These are phyloP conservation scores for Hippocampus mohnikei DNA, from an alignment of 2,113 vertebrate genomes.

Conservation along the genomic window DNA sequence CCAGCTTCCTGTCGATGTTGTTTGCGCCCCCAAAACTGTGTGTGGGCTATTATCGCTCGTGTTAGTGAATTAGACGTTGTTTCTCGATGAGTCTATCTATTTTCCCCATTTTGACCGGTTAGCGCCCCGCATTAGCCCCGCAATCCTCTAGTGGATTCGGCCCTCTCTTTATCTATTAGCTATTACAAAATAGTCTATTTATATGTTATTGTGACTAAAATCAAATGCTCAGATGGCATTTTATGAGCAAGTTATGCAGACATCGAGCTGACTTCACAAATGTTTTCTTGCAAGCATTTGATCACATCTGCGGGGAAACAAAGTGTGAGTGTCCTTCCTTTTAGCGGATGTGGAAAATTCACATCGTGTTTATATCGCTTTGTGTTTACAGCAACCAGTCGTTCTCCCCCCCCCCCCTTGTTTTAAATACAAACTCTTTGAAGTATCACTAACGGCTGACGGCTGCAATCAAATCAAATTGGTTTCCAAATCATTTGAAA, in stretches of 20 bases:
- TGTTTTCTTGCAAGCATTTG: not conserved
- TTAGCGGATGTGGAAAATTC: slow-evolving; percentile 10
- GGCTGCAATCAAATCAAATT: too few species aligned
- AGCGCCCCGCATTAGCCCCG: too few species aligned
- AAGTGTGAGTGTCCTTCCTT: not conserved
- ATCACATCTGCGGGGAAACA: not conserved
- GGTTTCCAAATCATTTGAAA: not conserved
- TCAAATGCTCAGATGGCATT: not conserved
- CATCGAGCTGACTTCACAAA: not conserved
- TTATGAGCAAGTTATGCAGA: not conserved
- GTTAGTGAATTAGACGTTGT: too few species aligned
- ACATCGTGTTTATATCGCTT: not conserved
- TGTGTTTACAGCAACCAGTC: slow-evolving; percentile 18
- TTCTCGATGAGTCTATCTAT: too few species aligned
- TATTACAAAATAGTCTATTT: not conserved
- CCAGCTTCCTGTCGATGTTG: too few species aligned
- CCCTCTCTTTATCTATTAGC: too few species aligned
- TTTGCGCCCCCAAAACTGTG: too few species aligned
- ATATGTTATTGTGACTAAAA: not conserved
- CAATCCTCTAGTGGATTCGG: too few species aligned
- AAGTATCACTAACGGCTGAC: too few species aligned
- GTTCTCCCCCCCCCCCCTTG: not conserved
- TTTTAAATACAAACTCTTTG: not conserved
- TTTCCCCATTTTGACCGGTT: too few species aligned
- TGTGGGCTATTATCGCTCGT: too few species aligned